These are phyloP conservation scores for Calcarius lapponicus DNA, from an alignment of 2,797 vertebrate species.

Conservation along the genomic window DNA sequence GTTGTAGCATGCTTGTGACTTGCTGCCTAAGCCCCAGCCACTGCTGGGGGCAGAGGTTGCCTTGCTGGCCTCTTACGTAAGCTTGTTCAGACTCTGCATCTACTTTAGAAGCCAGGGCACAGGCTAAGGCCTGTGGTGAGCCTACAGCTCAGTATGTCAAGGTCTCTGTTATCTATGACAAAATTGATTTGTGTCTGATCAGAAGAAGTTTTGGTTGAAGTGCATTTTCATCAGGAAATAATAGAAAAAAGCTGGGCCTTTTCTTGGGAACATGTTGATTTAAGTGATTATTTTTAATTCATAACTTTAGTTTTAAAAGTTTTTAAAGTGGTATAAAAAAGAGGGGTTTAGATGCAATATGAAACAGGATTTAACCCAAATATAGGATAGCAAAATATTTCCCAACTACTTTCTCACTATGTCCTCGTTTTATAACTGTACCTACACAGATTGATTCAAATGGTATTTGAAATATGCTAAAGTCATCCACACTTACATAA, in stretches of 20 bases:
- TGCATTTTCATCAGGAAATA: not conserved
- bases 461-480: slow-evolving; percentile 12
- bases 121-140: not conserved
- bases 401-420: not conserved
- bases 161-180: not conserved
- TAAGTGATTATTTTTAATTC: not conserved
- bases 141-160: not conserved
- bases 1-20: not conserved
- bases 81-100: not conserved
- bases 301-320: not conserved
- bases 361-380: not conserved
- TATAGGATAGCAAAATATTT: not conserved
- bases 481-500: slow-evolving; percentile 30
- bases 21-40: not conserved
- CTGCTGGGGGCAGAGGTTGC: not conserved
- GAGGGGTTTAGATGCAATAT: not conserved
- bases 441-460: slow-evolving; percentile 22
- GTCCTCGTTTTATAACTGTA: not conserved
- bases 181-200: not conserved
- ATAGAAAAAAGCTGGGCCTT: not conserved
- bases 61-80: not conserved
- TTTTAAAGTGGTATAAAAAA: not conserved
- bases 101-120: slow-evolving; percentile 21
- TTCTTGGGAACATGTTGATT: not conserved
- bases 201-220: not conserved